These are phyloP conservation scores for Coremacera marginata DNA, from an alignment of 2,888 invertebrate species.

Conservation along the genomic window DNA sequence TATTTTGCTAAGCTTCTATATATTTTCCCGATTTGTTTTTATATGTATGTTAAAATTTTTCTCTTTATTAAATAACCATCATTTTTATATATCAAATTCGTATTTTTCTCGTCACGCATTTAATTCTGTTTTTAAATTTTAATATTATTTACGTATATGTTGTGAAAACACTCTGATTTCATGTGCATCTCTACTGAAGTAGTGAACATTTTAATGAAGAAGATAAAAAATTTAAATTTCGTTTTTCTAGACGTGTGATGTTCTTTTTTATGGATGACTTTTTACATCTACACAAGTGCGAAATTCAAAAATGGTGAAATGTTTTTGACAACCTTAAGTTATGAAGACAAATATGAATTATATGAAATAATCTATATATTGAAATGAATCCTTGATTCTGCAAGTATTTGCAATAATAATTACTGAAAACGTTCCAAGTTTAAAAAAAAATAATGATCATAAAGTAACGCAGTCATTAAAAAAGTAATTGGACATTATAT, in stretches of 20 bases:
- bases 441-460: too few relatives aligned
- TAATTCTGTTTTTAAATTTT: slow-evolving; percentile 27
- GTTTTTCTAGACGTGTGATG: not conserved
- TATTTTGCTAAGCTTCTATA: slow-evolving; percentile 2
- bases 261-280: not conserved
- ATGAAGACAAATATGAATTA: too few relatives aligned
- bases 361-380: too few relatives aligned
- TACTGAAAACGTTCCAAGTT: too few relatives aligned
- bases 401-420: too few relatives aligned
- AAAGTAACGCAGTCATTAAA: too few relatives aligned
- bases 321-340: too few relatives aligned
- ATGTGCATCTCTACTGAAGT: not conserved
- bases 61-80: not conserved
- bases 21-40: not conserved
- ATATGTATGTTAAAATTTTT: slow-evolving; percentile 8
- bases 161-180: not conserved
- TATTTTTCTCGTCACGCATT: slow-evolving; percentile 33
- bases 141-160: slow-evolving; percentile 38
- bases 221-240: not conserved
- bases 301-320: too few relatives aligned
- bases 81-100: slow-evolving; percentile 9
- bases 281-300: too few relatives aligned
- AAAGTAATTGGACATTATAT: too few relatives aligned
- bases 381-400: too few relatives aligned
- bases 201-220: not conserved